phyloP scores from a whole-genome alignment of 2,888 invertebrate species.

The Lottia gigantea region DNA sequence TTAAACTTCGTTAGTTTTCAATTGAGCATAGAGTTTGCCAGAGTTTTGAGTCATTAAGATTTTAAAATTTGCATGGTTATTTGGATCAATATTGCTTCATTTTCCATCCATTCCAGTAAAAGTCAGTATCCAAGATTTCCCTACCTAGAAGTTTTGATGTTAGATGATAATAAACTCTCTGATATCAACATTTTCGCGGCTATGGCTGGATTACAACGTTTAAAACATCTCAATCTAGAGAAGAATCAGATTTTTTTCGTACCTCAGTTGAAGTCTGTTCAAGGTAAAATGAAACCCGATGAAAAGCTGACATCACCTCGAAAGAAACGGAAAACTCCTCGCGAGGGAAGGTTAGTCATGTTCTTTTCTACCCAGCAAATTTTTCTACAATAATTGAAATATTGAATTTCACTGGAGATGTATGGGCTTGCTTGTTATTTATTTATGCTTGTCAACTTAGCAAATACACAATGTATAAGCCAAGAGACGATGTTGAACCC shows the following conservation, averaged over 20 bases:
- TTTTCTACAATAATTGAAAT: no score
- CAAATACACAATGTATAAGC: no score
- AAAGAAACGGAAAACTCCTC: conserved; percentile 37
- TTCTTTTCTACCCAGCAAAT: no score
- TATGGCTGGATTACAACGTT: conserved; percentile 61
- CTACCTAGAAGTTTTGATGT: conserved; percentile 60
- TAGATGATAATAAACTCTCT: conserved; percentile 64
- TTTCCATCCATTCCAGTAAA: conserved; percentile 40
- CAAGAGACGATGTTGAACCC: no score
- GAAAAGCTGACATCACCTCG: conserved; percentile 30
- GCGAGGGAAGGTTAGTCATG: conserved; percentile 31
- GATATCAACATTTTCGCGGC: conserved; percentile 63
- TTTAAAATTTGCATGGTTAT: no score
- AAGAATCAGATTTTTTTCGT: conserved; percentile 63
- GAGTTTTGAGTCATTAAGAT: no score
- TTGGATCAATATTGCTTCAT: no score
- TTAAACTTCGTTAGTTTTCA: no score
- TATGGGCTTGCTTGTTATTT: no score
- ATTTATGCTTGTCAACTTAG: no score
- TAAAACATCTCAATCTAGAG: conserved; percentile 62
- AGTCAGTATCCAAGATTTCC: conserved; percentile 50
- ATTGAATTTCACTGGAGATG: no score
- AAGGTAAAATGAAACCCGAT: conserved; percentile 55
- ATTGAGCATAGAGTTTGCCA: no score
- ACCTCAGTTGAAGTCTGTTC: conserved; percentile 62